Base-by-base conservation (phyloP, 2,113 vertebrate genomes). In the Bubalus kerabau region DNA sequence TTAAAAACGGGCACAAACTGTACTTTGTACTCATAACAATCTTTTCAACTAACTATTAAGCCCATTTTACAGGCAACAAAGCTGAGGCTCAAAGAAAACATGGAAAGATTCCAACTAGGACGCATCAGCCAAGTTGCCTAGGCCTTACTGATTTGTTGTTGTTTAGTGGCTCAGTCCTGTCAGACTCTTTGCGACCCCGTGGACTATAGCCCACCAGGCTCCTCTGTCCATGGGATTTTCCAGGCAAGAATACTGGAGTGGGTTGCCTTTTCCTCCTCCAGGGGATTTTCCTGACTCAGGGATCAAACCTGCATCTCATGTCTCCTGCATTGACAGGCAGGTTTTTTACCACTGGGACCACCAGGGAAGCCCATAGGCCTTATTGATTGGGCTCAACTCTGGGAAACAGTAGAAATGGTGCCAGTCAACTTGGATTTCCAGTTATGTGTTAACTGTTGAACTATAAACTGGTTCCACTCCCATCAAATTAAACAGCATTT, bases 141-240 rank as follows among this genome's bases (percentile, higher is more conserved):
- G 36, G 46, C 46, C 16, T 81, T 81, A 32, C 12, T 32, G 78
- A 81, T 32, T 81, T 2, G 71, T 24, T 43, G 71, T 43, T 74
- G 67, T 76, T 76, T 36, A 2, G 17, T 71, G 2, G 0, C 64
- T 71, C 64, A 71, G 64, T 21, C 17, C 2, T 11, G 4, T 67
- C 64, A 36, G 64, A 10, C 5, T 32, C 17, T 67, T 36, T 36
- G 32, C 0, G 1, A 67, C 8, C 32, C 8, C 4, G 0, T 10
- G 32, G 64, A 21, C 64, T 67, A 17, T 36, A 17, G 8, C 17
- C 64, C 32, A 36, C n/a, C 64, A 0, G 2, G 32, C 32, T 21
- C 8, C 17, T 67, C 16, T 67, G 32, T 67, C 17, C 64, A 36
- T 5, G 8, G 32, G 32, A 67, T 19, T 67, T 17, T 67, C 17